A percentile compares a stretch with the other conserved stretches of the same genome.
Evolutionary conservation across 2,797 vertebrate genomes (phyloP).

Genomic region (Lepidocolaptes lacrymiger): DNA sequence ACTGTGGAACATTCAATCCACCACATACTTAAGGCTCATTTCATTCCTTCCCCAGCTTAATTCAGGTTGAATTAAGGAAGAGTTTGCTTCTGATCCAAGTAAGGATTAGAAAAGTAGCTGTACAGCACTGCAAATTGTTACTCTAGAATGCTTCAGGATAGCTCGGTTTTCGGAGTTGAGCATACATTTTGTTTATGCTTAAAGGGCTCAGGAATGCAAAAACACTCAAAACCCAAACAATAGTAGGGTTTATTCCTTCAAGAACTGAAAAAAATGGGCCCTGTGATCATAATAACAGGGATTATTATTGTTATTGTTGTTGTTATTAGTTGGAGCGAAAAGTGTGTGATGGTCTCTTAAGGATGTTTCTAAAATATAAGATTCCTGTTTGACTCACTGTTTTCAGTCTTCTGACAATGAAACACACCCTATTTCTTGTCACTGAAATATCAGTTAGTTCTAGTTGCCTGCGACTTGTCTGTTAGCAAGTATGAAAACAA

Average conservation of each 20-base stretch:
- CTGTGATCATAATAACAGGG: not conserved
- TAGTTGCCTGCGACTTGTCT: not conserved
- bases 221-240: not conserved
- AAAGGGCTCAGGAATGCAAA: not conserved
- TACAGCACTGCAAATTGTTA: not conserved
- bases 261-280: not conserved
- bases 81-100: not conserved
- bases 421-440: slow-evolving; percentile 6
- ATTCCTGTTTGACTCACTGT: not conserved
- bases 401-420: not conserved
- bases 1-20: not conserved
- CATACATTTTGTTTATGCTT: not conserved
- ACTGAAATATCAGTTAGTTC: not conserved
- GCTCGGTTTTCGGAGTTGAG: not conserved
- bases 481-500: not conserved
- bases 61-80: not conserved
- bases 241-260: not conserved
- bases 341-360: not conserved
- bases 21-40: not conserved
- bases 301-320: not conserved
- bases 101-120: not conserved
- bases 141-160: not conserved
- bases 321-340: not conserved
- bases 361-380: not conserved
- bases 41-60: not conserved